These are phyloP conservation scores for Sardinella longiceps DNA, from an alignment of 2,797 vertebrate genomes.

Conservation along the genomic window DNA sequence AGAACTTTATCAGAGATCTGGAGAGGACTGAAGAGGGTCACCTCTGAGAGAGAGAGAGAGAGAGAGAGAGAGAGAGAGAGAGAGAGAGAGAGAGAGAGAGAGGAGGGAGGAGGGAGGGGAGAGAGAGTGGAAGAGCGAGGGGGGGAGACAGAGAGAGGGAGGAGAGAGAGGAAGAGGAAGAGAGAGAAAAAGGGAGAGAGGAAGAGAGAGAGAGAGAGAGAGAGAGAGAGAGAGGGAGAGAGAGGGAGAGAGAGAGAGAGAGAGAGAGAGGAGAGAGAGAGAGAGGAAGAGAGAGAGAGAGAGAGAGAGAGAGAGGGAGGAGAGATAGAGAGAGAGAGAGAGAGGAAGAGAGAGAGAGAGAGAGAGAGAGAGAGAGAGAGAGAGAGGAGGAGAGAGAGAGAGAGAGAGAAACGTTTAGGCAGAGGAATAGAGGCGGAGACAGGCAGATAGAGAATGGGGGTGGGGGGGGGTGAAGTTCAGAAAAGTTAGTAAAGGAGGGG, in stretches of 20 bases:
- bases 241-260: no score
- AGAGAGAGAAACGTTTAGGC: not conserved
- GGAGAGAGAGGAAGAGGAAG: not conserved
- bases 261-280: not conserved
- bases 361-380: not conserved
- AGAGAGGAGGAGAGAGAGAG: not conserved
- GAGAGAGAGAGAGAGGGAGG: no score
- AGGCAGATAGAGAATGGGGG: not conserved
- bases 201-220: not conserved
- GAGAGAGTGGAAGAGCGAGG: not conserved
- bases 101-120: not conserved
- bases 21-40: conserved; percentile 82
- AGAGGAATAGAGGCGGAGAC: not conserved
- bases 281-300: conserved; percentile 11
- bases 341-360: no score
- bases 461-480: no score
- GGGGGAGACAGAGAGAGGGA: not conserved
- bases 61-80: not conserved
- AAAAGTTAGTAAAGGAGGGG: no score
- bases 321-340: not conserved
- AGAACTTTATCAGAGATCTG: conserved; percentile 91
- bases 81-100: not conserved
- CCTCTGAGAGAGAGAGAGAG: conserved; percentile 74
- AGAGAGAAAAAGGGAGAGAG: not conserved
- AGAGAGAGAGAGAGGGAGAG: not conserved